phyloP scores from a whole-genome alignment of 2,888 invertebrate genomes.

The Lypha dubia region DNA sequence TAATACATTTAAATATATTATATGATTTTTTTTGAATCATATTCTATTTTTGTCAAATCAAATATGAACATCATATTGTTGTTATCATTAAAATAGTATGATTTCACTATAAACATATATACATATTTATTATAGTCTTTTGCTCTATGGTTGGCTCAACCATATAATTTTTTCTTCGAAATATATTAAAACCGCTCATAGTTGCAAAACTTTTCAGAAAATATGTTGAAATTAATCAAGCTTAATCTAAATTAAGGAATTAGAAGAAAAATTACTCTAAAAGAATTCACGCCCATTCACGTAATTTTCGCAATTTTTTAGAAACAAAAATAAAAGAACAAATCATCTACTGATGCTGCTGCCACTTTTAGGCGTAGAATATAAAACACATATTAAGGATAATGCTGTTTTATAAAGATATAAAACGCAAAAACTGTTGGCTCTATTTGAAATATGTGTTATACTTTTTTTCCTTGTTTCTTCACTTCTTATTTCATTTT shows the following conservation, averaged over 20 bases:
- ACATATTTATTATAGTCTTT: no score
- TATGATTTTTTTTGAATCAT: no score
- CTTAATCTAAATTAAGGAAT: neutral
- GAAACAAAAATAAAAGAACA: slow-evolving; percentile 4
- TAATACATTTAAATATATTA: no score
- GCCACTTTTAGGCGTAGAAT: neutral
- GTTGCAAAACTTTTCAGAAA: neutral
- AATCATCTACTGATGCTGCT: slow-evolving; percentile 25
- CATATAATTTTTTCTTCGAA: no score
- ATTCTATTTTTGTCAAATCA: no score
- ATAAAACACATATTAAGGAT: slow-evolving; percentile 8
- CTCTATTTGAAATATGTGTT: neutral
- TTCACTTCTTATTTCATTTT: slow-evolving; percentile 16
- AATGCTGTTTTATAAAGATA: slow-evolving; percentile 1
- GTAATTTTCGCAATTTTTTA: slow-evolving; percentile 41
- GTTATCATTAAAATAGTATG: no score
- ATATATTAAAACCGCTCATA: no score
- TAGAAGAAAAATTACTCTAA: slow-evolving; percentile 76
- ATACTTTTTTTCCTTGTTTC: neutral
- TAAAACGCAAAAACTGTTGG: slow-evolving; percentile 29
- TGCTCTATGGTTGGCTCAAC: no score
- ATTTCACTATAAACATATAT: no score
- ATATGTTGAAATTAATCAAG: neutral
- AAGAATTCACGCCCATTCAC: slow-evolving; percentile 64
- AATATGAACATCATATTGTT: no score